Evolutionary conservation across 2,797 vertebrate species (phyloP).

Genomic region (Chelonia mydas): DNA sequence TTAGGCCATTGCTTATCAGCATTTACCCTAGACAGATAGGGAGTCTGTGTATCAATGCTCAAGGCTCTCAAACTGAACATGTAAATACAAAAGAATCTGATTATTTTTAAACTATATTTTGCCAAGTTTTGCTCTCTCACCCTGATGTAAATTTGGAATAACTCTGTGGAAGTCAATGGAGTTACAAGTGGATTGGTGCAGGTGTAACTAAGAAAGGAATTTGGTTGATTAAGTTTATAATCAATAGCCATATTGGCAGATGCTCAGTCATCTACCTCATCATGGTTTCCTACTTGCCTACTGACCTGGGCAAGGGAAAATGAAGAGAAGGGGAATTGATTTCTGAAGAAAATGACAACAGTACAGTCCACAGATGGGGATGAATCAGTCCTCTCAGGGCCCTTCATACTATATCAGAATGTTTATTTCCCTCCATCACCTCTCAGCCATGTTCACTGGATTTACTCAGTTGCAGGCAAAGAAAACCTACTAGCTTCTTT

Average conservation of each 20-base stretch:
- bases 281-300: background rate
- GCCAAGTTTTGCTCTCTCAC: background rate
- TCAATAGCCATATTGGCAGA: background rate
- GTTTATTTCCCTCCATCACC: background rate
- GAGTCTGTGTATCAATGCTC: background rate
- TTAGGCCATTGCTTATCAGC: background rate
- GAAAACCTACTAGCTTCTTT: background rate
- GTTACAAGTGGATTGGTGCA: background rate
- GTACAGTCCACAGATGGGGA: background rate
- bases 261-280: background rate
- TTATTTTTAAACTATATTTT: background rate
- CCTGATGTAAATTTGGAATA: background rate
- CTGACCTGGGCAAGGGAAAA: background rate
- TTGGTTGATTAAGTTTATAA: background rate
- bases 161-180: background rate
- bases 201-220: background rate
- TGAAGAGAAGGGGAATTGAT: background rate
- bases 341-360: background rate
- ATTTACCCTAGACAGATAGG: fast-evolving
- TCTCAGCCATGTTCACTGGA: background rate
- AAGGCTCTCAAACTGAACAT: background rate
- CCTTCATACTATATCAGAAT: background rate
- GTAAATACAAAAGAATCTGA: background rate
- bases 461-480: background rate
- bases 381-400: background rate